Conservation (phyloP, 2,888 invertebrate genomes). For the Cheilosia urbana region DNA sequence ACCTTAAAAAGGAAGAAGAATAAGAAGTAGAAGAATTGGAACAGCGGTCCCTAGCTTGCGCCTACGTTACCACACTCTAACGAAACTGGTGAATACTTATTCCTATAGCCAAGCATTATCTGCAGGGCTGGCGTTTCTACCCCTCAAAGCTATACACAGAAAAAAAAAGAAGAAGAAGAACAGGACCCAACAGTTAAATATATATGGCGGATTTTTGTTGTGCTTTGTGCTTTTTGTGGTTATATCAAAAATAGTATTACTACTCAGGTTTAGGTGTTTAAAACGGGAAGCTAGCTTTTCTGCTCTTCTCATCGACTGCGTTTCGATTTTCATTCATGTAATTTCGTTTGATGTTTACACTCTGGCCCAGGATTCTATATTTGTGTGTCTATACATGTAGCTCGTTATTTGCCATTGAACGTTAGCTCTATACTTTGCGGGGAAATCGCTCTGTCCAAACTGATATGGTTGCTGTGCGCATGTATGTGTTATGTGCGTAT, state of each 20-base stretch:
- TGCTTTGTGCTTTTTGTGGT: constrained; percentile 44
- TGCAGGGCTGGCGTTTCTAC: constrained; percentile 23
- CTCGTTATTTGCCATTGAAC: too few relatives aligned
- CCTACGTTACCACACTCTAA: constrained; percentile 13
- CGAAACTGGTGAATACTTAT: not conserved
- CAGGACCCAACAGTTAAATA: not conserved
- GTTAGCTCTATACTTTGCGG: not conserved
- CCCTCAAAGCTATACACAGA: constrained; percentile 34
- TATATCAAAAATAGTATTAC: not conserved
- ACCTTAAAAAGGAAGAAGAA: not conserved
- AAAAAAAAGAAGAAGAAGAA: constrained; percentile 1
- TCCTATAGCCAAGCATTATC: too few relatives aligned
- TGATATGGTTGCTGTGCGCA: not conserved
- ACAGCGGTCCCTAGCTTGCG: constrained; percentile 6
- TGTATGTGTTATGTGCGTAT: not conserved
- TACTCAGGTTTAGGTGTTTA: constrained; percentile 6
- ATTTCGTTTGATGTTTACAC: constrained; percentile 24
- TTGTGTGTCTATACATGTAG: too few relatives aligned
- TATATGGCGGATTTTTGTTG: constrained; percentile 27
- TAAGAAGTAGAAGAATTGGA: not conserved
- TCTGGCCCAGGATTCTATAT: not conserved
- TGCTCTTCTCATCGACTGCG: constrained; percentile 28
- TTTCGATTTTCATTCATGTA: constrained; percentile 43
- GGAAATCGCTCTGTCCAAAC: not conserved
- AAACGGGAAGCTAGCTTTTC: not conserved